Evolutionary conservation across 2,888 invertebrate species (phyloP), one percentile per base, ranked within the genome.

Genomic region (Halictus ligatus): DNA sequence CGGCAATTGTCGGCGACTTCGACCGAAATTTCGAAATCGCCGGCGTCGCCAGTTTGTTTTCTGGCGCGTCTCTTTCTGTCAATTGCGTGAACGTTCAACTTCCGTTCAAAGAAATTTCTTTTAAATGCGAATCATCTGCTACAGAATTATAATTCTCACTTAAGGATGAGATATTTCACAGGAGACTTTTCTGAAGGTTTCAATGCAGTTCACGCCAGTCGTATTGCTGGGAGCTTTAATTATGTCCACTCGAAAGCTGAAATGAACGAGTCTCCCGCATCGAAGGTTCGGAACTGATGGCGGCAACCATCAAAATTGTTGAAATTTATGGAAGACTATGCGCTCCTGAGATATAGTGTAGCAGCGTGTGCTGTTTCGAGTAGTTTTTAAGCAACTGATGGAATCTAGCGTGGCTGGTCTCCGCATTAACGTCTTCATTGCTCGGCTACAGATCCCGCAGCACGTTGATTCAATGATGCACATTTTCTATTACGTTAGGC

Each of bases 401-500:
- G 25, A 71, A 54, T 6, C 5, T 18, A 43, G 25, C 43, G 7
- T 18, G 40, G 12, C 25, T 29, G 25, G 15, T 71, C 71, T 2
- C 12, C 8, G 6, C 43, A 12, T 54, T 72, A 54, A 58, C 25
- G 58, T 78, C 71, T 54, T 69, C 71, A 43, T 71, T 50, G 50
- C n/a, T n/a, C 12, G 10, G 25, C 0, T 25, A n/a, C 10, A 2
- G n/a, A n/a, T 43, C 7, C n/a, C 13, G 58, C 43, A 10, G 25
- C 21, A 29, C 25, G n/a, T 71, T 29, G 43, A 72, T 58, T 29
- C 43, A 43, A 29, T 21, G 78, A 72, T 72, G 71, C 43, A 46
- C 71, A 58, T 72, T 78, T 78, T 72, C 78, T 58, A 78, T 78
- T 72, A 72, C 43, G 67, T n/a, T 13, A 18, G 71, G 13, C n/a